phyloP scores from a whole-genome alignment of 1,140 invertebrate genomes.

The Drosophila neocordata region DNA sequence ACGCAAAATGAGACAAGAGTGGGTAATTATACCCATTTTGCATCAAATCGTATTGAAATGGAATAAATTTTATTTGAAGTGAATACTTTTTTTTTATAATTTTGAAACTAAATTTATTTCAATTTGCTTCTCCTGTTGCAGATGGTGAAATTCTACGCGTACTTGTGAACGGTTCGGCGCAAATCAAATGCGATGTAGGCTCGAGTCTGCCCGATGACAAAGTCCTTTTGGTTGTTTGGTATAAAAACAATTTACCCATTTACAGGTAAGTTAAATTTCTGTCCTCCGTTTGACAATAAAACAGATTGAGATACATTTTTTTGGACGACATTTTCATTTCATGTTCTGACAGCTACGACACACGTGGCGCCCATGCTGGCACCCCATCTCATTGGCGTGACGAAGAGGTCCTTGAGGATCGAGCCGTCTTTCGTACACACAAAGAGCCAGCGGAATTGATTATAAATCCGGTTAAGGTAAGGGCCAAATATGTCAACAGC shows the following conservation, averaged over 20 bases:
- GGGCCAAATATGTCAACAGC: neutral
- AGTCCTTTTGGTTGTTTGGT: conserved; percentile 85
- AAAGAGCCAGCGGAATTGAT: conserved; percentile 84
- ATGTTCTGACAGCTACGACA: conserved; percentile 82
- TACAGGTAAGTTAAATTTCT: conserved; percentile 83
- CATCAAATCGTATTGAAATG: neutral
- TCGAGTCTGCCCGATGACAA: conserved; percentile 84
- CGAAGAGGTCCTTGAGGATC: conserved; percentile 83
- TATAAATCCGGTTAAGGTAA: conserved; percentile 82
- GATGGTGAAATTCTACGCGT: conserved; percentile 82
- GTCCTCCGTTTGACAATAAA: no score
- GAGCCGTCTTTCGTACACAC: conserved; percentile 84
- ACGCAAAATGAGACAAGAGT: neutral
- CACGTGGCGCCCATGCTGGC: conserved; percentile 82
- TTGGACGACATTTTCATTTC: conserved; percentile 18
- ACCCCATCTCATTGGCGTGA: conserved; percentile 84
- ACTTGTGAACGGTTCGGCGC: conserved; percentile 84
- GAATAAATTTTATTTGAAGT: conserved; percentile 24
- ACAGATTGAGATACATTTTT: neutral
- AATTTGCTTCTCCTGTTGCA: conserved; percentile 50
- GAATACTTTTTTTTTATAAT: conserved; percentile 9
- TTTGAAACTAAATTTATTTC: neutral
- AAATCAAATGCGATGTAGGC: conserved; percentile 85
- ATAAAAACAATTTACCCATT: conserved; percentile 85
- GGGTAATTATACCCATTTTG: conserved; percentile 34